A percentile compares a stretch with the other conserved stretches of the same genome.
Evolutionary conservation across 2,888 invertebrate species (phyloP).

Genomic region (Alcis repandata): DNA sequence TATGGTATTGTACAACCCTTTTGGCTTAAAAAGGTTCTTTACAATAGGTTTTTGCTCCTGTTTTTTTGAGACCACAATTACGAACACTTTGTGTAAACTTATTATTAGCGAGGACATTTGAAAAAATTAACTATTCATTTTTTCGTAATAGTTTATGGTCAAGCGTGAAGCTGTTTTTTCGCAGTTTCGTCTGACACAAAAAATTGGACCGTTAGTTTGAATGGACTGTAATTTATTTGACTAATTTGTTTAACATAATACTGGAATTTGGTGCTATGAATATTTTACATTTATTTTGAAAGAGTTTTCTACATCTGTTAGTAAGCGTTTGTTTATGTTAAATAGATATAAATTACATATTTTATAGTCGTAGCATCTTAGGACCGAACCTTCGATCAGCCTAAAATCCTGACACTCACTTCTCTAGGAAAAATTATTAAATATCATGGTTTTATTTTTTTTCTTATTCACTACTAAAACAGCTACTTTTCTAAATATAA

Average conservation of each 20-base stretch:
- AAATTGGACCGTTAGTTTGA: conserved; percentile 15
- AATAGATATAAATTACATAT: no score
- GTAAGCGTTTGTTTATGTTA: not conserved
- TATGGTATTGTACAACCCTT: conserved; percentile 75
- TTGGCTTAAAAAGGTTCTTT: conserved; percentile 63
- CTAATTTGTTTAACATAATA: not conserved
- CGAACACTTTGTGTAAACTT: conserved; percentile 71
- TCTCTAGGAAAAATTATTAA: no score
- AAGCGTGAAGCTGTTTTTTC: conserved; percentile 27
- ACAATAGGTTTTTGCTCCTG: conserved; percentile 76
- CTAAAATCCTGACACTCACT: no score
- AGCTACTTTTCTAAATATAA: no score
- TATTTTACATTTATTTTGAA: not conserved
- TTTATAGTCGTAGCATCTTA: no score
- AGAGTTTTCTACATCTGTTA: not conserved
- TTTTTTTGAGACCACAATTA: conserved; percentile 76
- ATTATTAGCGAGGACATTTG: conserved; percentile 54
- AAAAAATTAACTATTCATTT: conserved; percentile 35
- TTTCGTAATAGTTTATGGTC: conserved; percentile 17
- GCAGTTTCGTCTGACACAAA: not conserved
- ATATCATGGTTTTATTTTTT: no score
- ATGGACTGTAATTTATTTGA: conserved; percentile 4
- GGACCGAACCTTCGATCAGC: no score
- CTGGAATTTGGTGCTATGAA: not conserved
- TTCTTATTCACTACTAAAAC: no score